phyloP scores from a whole-genome alignment of 2,797 vertebrate genomes.

The Melopsittacus undulatus region DNA sequence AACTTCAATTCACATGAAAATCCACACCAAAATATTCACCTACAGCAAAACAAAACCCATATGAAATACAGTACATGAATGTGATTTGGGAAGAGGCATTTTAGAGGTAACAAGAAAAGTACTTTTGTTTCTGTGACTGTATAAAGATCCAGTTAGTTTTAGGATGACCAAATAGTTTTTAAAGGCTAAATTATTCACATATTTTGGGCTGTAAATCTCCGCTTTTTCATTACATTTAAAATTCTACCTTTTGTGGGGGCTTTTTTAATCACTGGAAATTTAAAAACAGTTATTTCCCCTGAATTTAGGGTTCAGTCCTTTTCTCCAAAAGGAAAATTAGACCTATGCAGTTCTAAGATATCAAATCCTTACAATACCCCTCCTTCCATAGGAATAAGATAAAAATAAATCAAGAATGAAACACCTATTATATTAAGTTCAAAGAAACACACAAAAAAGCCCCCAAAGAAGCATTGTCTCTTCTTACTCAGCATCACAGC shows the following conservation, averaged over 20 bases:
- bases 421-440: neutral
- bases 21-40: neutral
- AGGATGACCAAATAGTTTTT: neutral
- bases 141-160: neutral
- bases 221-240: neutral
- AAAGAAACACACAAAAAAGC: neutral
- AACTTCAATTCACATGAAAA: neutral
- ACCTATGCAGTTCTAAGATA: neutral
- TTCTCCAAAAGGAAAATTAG: neutral
- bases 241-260: neutral
- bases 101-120: neutral
- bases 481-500: neutral
- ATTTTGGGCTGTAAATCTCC: neutral
- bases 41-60: neutral
- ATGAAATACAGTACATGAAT: neutral
- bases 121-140: neutral
- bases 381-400: neutral
- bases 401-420: neutral
- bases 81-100: neutral
- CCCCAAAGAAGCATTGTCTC: neutral
- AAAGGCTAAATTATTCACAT: neutral
- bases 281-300: neutral
- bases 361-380: neutral
- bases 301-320: neutral
- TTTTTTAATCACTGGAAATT: neutral